These are phyloP conservation scores for Melanogrammus aeglefinus DNA, from an alignment of 2,797 vertebrate species.

Conservation along the genomic window DNA sequence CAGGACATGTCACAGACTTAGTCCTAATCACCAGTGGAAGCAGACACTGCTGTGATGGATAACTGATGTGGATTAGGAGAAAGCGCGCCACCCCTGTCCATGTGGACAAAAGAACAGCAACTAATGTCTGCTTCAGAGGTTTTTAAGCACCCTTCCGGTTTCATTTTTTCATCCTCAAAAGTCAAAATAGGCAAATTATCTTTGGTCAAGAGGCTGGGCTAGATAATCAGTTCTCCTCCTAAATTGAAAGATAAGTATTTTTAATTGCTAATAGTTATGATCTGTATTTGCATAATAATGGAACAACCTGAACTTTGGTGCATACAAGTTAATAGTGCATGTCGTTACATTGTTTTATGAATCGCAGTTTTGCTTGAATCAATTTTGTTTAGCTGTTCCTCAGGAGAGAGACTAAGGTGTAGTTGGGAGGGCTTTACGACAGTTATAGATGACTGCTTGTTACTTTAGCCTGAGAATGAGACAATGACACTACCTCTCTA, in stretches of 20 bases:
- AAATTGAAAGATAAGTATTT: too few relatives aligned
- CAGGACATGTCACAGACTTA: slow-evolving; percentile 22
- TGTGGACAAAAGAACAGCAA: background rate
- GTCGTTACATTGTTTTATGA: too few relatives aligned
- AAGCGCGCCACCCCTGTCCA: slow-evolving; percentile 38
- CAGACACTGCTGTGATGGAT: slow-evolving; percentile 32
- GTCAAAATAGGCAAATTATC: background rate
- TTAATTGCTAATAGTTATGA: too few relatives aligned
- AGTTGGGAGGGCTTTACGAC: background rate
- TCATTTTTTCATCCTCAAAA: background rate
- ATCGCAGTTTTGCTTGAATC: too few relatives aligned
- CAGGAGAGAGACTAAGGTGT: background rate
- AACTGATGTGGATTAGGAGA: slow-evolving; percentile 26
- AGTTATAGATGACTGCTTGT: slow-evolving; percentile 1
- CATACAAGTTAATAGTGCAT: too few relatives aligned
- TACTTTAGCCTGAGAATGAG: background rate
- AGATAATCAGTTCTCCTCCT: too few relatives aligned
- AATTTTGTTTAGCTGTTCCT: background rate
- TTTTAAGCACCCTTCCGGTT: too few relatives aligned
- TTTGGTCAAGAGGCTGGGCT: too few relatives aligned
- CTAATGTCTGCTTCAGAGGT: slow-evolving; percentile 4
- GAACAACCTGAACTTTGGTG: too few relatives aligned
- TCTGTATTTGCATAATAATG: too few relatives aligned
- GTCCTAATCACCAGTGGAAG: slow-evolving; percentile 33
- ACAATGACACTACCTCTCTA: too few relatives aligned